phyloP scores from a whole-genome alignment of 2,113 vertebrate genomes.

The Melanerpes aurifrons region DNA sequence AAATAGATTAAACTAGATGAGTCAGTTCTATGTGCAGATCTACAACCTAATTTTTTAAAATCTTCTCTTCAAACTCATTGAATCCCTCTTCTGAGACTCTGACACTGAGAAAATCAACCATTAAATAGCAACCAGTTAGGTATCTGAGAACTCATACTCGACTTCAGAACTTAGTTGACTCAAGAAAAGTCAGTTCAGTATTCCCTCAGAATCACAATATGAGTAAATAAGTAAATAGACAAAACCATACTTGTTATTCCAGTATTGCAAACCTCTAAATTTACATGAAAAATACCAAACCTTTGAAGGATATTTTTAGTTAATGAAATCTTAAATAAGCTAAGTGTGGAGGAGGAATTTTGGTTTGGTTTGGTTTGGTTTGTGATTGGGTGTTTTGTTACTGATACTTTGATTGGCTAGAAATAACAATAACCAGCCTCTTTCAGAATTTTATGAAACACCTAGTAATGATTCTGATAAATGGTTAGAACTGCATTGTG shows the following conservation, averaged over 20 bases:
- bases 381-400: too few species aligned
- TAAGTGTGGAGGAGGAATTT: too few species aligned
- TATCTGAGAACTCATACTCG: background rate
- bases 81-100: background rate
- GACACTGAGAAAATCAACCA: fast-evolving
- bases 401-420: background rate
- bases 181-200: background rate
- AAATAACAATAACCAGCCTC: fast-evolving
- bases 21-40: background rate
- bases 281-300: background rate
- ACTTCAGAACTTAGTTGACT: background rate
- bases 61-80: background rate
- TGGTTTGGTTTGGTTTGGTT: too few species aligned
- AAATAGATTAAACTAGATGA: background rate
- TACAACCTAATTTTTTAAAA: background rate
- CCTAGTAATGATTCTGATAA: background rate
- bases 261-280: background rate
- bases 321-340: background rate
- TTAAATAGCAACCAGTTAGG: background rate
- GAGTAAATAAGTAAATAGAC: background rate
- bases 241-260: background rate
- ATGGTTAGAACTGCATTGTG: background rate
- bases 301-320: fast-evolving
- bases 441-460: background rate
- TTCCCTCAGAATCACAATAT: background rate